phyloP scores from a whole-genome alignment of 2,797 vertebrate genomes.

The Sus cebifrons region DNA sequence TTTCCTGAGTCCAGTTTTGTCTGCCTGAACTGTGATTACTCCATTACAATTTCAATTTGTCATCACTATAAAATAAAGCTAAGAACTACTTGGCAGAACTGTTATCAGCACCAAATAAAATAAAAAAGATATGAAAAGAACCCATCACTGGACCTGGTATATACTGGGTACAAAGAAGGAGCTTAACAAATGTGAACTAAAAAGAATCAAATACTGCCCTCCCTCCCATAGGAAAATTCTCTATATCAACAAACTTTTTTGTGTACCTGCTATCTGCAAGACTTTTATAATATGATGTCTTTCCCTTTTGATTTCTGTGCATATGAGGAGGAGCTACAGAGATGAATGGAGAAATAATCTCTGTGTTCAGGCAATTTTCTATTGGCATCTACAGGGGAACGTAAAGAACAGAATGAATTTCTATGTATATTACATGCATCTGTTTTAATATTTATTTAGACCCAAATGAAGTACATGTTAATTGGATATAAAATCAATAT shows the following conservation, averaged over 20 bases:
- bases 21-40: background rate
- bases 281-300: background rate
- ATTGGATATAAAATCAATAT: constrained; percentile 10
- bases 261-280: background rate
- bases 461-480: background rate
- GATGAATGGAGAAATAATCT: background rate
- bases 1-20: background rate
- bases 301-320: background rate
- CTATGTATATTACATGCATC: background rate
- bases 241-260: background rate
- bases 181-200: background rate
- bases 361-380: constrained; percentile 12
- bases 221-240: background rate
- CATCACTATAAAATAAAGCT: background rate
- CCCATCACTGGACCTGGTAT: background rate
- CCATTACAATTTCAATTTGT: background rate
- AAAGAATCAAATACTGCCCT: background rate
- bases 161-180: background rate
- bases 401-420: background rate
- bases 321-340: background rate
- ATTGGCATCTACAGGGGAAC: background rate
- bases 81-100: background rate
- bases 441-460: background rate
- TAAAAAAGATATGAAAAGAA: background rate
- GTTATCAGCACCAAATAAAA: background rate